Base-by-base conservation (phyloP, 2,113 vertebrate genomes). In the Tragulus kanchil region DNA sequence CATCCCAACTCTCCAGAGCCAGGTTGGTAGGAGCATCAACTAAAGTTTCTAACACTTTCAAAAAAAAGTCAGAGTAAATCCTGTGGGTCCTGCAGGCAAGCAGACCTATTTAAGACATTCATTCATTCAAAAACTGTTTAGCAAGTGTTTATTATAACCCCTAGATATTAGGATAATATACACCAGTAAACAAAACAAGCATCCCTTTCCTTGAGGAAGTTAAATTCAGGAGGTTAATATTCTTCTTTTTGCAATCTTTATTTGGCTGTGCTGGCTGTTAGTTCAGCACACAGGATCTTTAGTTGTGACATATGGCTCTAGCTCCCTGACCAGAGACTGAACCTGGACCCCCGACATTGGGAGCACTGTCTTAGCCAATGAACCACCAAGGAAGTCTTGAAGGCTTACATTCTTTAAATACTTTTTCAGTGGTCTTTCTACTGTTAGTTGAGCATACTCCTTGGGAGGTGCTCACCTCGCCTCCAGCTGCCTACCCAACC, bases 101-200 rank as follows among this genome's bases (percentile, higher is more conserved):
- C 31, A n/a, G 23, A 12, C 45, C 56, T 9, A 25, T 59, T 94
- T 75, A 48, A 42, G 78, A 86, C 7, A 61, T 69, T 67, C 17
- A 65, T 8, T 59, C 21, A 89, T 64, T 96, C 28, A 85, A 77
- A 89, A 95, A 89, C 28, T 73, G 54, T 25, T 50, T 82, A 42
- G 5, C 78, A 23, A 89, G 19, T 64, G 15, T 26, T 93, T 93
- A 73, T 45, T 54, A 78, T 93, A 64, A 86, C 10, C 10, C 58
- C 8, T 56, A 52, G 28, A 12, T 77, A 67, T 36, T 28, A 83
- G 21, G 45, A 12, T 4, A 19, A 31, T 93, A 83, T 42, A 62
- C 3, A 75, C 17, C 17, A 90, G 28, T 52, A 90, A 93, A 75
- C 28, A 89, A 92, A 90, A 23, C 45, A 92, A 97, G 48, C 58